Evolutionary conservation across 1,140 invertebrate genomes (phyloP), one percentile per base, ranked within the genome.

Genomic region (Brachionus sp.): DNA sequence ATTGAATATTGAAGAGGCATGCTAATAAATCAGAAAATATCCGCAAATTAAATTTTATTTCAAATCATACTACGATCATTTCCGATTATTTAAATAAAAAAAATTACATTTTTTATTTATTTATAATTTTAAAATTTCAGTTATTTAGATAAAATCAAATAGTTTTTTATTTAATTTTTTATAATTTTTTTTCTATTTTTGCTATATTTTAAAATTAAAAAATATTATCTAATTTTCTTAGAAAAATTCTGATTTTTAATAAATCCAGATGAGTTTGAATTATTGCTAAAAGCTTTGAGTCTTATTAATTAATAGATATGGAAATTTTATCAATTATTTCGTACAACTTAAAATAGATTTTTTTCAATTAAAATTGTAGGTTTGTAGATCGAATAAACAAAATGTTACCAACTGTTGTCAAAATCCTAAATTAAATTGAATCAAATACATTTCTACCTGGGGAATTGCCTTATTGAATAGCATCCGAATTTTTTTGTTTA

Each of bases 41-140:
- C 64, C 64, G 64, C 64, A 66, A 66, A 66, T 66, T 66, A 33
- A 66, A 66, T 35, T 66, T 33, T 66, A 66, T 33, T 66, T 66
- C 64, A 35, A 66, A 33, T 66, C 64, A 33, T 10, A 33, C 33
- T 37, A 25, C 33, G 33, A 1, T 66, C 13, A 64, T 25, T 23
- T 64, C 57, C 19, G 25, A 25, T 12, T 25, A 12, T 66, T 66
- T n/a, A 33, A 66, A 66, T 12, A n/a, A 23, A 23, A 66, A 33
- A 33, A 33, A 66, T 66, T 66, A 37, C 12, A 33, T 66, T 64
- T 66, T 33, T 33, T 66, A 66, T 13, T 10, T 66, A 3, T n/a
- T 33, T 66, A 13, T 9, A 23, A n/a, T 66, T 66, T 57, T n/a
- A 19, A 19, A 50, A 50, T 50, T 50, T n/a, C 44, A n/a, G n/a